Base-by-base conservation (phyloP, 2,888 invertebrate genomes). In the Eristalinus aeneus region DNA sequence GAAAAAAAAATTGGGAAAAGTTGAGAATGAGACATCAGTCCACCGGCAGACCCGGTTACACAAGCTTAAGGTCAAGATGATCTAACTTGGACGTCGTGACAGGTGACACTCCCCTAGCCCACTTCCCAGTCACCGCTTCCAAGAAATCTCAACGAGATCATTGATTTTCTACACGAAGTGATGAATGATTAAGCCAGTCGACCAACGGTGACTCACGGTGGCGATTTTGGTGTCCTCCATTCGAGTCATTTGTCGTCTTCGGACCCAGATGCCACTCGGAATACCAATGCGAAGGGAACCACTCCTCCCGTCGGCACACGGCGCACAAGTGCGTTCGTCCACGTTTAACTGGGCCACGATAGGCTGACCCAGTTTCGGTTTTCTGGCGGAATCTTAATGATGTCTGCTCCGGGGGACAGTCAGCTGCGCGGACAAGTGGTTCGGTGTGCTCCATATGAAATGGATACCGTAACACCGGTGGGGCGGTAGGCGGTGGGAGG, bases 341-440 rank as follows among this genome's bases (percentile, higher is more conserved):
- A 36, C 27, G 68, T 6, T 53, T 23, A 79, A 67, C 16, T 72
- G 56, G 61, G 27, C 27, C 60, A 77, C 16, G 56, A 10, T 34
- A 71, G 23, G 39, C 22, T 72, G 71, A 78, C 79, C 79, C 60
- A 73, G n/a, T 60, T 78, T 34, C 34, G 23, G 27, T 27, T 32
- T 36, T 71, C 56, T 34, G 27, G n/a, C 22, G 11, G 78, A 78
- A 78, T 78, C 65, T 68, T 63, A 76, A 76, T 69, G 61, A 64
- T 74, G 16, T 60, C 23, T 54, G 6, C 65, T 67, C 23, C 11
- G 46, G 65, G 63, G 46, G 32, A 20, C 34, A 16, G 36, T 46
- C 46, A 8, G 16, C 46, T n/a, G 16, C 16, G 46, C 16, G 46
- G 46, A 16, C 16, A 46, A 39, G 39, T 39, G 39, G 39, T 39